Conservation (phyloP, 2,113 vertebrate genomes). For the Excalfactoria chinensis region DNA sequence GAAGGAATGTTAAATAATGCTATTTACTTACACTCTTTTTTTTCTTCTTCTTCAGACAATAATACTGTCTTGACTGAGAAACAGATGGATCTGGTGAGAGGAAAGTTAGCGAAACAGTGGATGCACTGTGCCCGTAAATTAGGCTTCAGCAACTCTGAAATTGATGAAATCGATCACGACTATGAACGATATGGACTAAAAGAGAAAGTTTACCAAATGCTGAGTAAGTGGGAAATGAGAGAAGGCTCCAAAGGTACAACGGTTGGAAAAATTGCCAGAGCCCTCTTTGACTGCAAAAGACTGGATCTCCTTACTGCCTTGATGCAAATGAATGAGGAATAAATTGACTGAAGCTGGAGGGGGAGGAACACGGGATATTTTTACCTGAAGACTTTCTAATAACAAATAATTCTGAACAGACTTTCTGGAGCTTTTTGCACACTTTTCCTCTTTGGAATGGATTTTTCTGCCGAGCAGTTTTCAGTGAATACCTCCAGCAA, state of each 20-base stretch:
- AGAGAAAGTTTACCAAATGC: conserved; percentile 94
- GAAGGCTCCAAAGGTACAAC: conserved; percentile 87
- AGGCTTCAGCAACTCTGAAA: conserved; percentile 82
- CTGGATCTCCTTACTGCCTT: conserved; percentile 77
- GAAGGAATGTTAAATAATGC: neutral
- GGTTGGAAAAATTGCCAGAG: conserved; percentile 85
- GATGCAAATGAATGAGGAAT: conserved; percentile 48
- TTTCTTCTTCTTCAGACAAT: conserved; percentile 68
- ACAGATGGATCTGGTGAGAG: conserved; percentile 87
- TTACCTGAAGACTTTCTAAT: neutral
- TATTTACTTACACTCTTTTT: neutral
- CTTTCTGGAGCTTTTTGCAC: conserved; percentile 10
- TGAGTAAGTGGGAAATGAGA: conserved; percentile 90
- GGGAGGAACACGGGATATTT: neutral
- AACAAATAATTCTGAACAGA: neutral
- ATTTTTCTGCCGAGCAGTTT: neutral
- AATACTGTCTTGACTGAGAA: conserved; percentile 68
- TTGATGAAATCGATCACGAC: conserved; percentile 92
- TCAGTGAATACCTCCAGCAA: neutral
- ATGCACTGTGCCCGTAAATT: conserved; percentile 88
- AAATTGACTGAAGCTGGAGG: neutral
- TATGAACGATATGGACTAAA: conserved; percentile 87
- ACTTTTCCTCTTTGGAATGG: neutral
- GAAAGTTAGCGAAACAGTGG: conserved; percentile 88
- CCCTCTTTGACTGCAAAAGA: conserved; percentile 78